These are phyloP conservation scores for Prorops nasuta DNA, from an alignment of 1,140 invertebrate genomes.

Conservation along the genomic window DNA sequence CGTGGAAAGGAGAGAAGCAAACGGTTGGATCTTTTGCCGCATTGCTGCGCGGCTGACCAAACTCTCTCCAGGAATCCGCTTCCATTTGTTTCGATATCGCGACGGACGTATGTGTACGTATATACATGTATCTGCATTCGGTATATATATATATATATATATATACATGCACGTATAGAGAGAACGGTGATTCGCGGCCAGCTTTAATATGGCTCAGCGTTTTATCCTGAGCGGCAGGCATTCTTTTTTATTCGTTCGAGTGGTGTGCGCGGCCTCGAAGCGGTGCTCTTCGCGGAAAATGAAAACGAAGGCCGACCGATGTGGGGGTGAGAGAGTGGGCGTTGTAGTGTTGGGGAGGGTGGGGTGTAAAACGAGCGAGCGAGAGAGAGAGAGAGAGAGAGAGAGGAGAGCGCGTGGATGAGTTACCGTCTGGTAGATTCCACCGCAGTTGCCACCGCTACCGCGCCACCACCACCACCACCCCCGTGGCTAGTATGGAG, in stretches of 20 bases:
- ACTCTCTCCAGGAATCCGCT: too few species aligned
- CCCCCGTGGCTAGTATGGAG: neutral
- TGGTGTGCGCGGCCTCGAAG: constrained; percentile 5
- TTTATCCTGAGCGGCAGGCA: too few species aligned
- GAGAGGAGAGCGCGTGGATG: constrained; percentile 36
- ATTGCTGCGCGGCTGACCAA: too few species aligned
- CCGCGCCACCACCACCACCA: constrained; percentile 5
- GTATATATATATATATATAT: too few species aligned
- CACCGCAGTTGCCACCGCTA: constrained; percentile 32
- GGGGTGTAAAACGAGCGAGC: neutral
- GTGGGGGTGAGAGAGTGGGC: neutral
- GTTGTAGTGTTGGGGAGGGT: neutral
- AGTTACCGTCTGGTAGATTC: constrained; percentile 50
- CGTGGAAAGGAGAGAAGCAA: too few species aligned
- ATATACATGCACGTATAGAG: too few species aligned
- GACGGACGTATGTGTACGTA: too few species aligned
- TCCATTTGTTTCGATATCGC: too few species aligned
- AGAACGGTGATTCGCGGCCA: too few species aligned
- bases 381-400: neutral
- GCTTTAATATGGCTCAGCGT: too few species aligned
- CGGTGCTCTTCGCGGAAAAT: constrained; percentile 28
- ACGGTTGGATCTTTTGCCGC: too few species aligned
- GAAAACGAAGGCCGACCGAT: constrained; percentile 35
- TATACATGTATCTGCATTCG: too few species aligned
- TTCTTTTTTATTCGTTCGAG: constrained; percentile 23